Base-by-base conservation (phyloP, 2,113 vertebrate species). In the Indicator maculatus region DNA sequence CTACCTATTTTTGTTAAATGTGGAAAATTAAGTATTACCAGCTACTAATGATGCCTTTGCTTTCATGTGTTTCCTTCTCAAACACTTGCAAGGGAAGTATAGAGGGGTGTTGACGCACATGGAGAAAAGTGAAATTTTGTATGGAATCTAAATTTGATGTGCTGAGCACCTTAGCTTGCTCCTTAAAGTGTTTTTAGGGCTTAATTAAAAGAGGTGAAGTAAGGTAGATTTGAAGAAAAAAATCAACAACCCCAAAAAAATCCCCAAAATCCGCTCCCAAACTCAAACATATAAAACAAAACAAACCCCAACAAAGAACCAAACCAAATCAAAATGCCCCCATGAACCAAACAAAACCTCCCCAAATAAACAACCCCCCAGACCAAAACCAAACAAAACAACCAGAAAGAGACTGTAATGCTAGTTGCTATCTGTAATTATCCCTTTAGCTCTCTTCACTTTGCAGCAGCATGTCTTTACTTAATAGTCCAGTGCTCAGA, bases 91-190 rank as follows among this genome's bases (percentile, higher is more conserved):
- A 70, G 33, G 53, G 30, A 69, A 88, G 7, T 71, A 33, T 6
- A 36, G 38, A 61, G 28, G 27, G 53, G 14, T 77, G 18, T 27
- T 60, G 82, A 11, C 76, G 36, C 20, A 78, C 59, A 17, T 38
- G 10, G 5, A 0, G 1, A 72, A 59, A 60, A 71, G 52, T 41
- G 38, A 78, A 70, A 21, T 21, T 13, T 24, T 70, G 12, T 27
- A 60, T 83, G 36, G n/a, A 47, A 28, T 59, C 50, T 65, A 33
- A 74, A 91, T 71, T 47, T 80, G 16, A 55, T 70, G 66, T 85
- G 27, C 28, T 56, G 19, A 66, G 30, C 36, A 45, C 0, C 0
- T 16, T 6, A 0, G 0, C 14, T 38, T 61, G 41, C 27, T 73
- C 31, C 41, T 23, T 73, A 12, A 24, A 58, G 15, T 36, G 11